phyloP scores from a whole-genome alignment of 2,888 invertebrate species.

The Cerastis leucographa region DNA sequence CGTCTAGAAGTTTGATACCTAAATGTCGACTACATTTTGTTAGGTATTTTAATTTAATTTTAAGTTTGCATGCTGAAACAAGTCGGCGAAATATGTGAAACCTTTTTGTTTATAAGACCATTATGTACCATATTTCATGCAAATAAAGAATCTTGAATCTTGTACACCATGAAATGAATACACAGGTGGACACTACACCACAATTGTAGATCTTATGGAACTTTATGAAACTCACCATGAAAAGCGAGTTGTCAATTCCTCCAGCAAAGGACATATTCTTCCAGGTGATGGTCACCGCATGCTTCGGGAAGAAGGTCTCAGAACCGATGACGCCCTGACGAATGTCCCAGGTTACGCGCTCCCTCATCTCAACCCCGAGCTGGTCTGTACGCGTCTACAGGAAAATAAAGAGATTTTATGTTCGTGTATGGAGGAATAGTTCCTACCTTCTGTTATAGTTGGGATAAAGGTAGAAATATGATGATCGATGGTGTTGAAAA shows the following conservation, averaged over 20 bases:
- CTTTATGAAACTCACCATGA: slow-evolving; percentile 87
- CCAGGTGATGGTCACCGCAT: slow-evolving; percentile 98
- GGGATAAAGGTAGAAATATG: neutral
- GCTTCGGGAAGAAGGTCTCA: slow-evolving; percentile 97
- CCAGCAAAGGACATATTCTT: slow-evolving; percentile 98
- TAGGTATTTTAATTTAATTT: no score
- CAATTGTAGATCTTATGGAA: neutral
- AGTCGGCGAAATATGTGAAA: no score
- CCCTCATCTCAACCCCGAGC: slow-evolving; percentile 96
- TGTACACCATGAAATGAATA: neutral
- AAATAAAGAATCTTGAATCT: no score
- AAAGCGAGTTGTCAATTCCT: slow-evolving; percentile 95
- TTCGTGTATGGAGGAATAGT: neutral
- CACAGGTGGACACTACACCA: neutral
- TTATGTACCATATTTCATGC: no score
- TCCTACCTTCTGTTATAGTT: neutral
- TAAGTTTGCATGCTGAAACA: no score
- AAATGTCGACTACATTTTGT: no score
- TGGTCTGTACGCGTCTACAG: slow-evolving; percentile 93
- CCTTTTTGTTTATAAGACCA: no score
- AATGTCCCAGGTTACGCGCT: slow-evolving; percentile 96
- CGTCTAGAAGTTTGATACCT: no score
- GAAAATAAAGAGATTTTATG: slow-evolving; percentile 11
- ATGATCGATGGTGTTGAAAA: neutral
- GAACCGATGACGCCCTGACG: slow-evolving; percentile 97